Base-by-base conservation (phyloP, 2,797 vertebrate genomes). In the Alauda arvensis region DNA sequence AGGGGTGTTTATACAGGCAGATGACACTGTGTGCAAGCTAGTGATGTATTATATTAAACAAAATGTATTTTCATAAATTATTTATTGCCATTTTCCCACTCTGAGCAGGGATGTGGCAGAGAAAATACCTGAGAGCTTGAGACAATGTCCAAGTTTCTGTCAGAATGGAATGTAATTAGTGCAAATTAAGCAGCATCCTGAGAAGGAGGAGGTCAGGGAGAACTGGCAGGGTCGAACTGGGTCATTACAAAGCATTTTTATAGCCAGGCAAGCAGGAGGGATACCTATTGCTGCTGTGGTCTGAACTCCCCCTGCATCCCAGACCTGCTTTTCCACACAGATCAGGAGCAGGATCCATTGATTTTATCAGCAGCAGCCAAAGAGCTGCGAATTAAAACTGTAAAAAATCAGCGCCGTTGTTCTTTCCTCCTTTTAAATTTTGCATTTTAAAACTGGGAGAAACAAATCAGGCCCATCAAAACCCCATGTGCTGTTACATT, bases 151-250 rank as follows among this genome's bases (percentile, higher is more conserved):
- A 99, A 98, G 97, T 98, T 98, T 98, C 98, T 98, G 98, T 98
- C 98, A 98, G 97, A 98, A 93, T 89, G 97, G 98, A 99, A 98
- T 99, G 98, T 98, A 98, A 99, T 99, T 99, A 99, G 97, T 97
- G 97, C 97, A 97, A 98, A 98, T 98, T 98, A 98, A 98, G 97
- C 97, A 94, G 97, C 95, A 97, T 97, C 97, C 96, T 97, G 97
- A 96, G 97, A 95, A 97, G 96, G 86, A 96, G 95, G 97, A 98
- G 98, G 98, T 98, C 98, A 98, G 95, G 90, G 97, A 96, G 97
- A 97, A 91, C 97, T 97, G 97, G 97, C 96, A 97, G 97, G 97
- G 98, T 97, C 93, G 96, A 95, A 96, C 94, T 79, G 96, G 97
- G 97, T 98, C 97, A 97, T 96, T 93, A 94, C 93, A 90, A 92